Base-by-base conservation (phyloP, 1,140 invertebrate species). In the Zaprionus lachaisei region DNA sequence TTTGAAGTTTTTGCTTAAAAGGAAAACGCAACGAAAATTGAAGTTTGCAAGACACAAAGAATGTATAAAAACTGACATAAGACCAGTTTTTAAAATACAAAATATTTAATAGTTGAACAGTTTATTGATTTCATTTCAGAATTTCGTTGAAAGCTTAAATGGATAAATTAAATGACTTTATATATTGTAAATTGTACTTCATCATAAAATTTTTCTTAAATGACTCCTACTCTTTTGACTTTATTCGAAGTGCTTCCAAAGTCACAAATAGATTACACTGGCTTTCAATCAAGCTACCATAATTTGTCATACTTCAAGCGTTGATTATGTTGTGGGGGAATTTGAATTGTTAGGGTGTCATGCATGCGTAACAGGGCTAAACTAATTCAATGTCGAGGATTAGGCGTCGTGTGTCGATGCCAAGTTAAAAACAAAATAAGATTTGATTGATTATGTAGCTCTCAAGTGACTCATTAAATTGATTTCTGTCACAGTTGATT, bases 391-490 rank as follows among this genome's bases (percentile, higher is more conserved):
- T 4, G 51, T 34, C 15, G 7, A 20, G 34, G 26, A 56, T 22
- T 28, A 41, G 54, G 22, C 38, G 6, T 55, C 38, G 15, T 41
- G 38, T 66, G 65, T 22, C n/a, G 34, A 11, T 49, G n/a, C 14
- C 76, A 83, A 83, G 65, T 66, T 67, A 67, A 65, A 20, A 24
- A 26, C 5, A 70, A 49, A 28, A 49, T 49, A 63, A 67, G 38
- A 44, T 68, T 72, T 83, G 81, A 83, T 83, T 83, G 80, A 83
- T 83, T 79, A 81, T 61, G 68, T 83, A 67, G 75, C 63, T 31
- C n/a, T 58, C 20, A 26, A 65, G 63, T 80, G 63, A 80, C 76
- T 79, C 71, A 34, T 71, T 68, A 58, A 76, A 69, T 83, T 56
- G 64, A 54, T 64, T 76, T 79, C 60, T 72, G 58, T 65, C 67